Base-by-base conservation (phyloP, 2,113 vertebrate genomes). In the Myotis brandtii region DNA sequence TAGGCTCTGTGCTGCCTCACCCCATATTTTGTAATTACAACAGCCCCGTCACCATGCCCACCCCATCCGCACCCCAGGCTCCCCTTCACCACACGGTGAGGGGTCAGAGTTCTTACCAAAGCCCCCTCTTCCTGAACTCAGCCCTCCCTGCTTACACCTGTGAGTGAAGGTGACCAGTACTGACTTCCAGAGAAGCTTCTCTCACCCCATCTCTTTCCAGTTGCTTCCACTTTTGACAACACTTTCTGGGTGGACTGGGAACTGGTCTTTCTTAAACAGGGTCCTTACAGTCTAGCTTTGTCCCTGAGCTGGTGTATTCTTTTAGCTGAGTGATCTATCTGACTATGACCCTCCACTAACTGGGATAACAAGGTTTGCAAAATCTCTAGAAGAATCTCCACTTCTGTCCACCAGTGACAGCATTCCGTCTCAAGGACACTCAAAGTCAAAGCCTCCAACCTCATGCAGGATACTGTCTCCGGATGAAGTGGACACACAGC, bases 281-380 rank as follows among this genome's bases (percentile, higher is more conserved):
- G 48, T 52, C 30, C 79, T 95, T 40, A 85, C 59, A 21, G 3
- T 11, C 14, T 13, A 11, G 4, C 27, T 64, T 90, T 69, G 16
- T 32, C 50, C 64, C 66, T 94, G 48, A 91, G 11, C 50, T 72
- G 54, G 23, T 64, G 2, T 18, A 46, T 72, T 56, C 75, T n/a
- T 75, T 80, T 8, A 89, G 30, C 23, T 73, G 92, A 46, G 84
- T 75, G 32, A 87, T n/a, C n/a, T n/a, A n/a, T 48, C n/a, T 97
- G 50, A n/a, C 52, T n/a, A 32, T 66, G 86, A 62, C 3, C 17
- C n/a, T 59, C 70, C 40, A 84, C 10, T 11, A 75, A 81, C 5
- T 34, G 5, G 16, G 12, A 83, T n/a, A 81, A 88, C 14, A n/a
- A 95, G 56, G 69, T 37, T 52, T 84, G 48, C 4, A 79, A 88